A percentile compares a stretch with the other conserved stretches of the same genome.
phyloP scores from a whole-genome alignment of 2,797 vertebrate species.

The Phylloscopus collybita region DNA sequence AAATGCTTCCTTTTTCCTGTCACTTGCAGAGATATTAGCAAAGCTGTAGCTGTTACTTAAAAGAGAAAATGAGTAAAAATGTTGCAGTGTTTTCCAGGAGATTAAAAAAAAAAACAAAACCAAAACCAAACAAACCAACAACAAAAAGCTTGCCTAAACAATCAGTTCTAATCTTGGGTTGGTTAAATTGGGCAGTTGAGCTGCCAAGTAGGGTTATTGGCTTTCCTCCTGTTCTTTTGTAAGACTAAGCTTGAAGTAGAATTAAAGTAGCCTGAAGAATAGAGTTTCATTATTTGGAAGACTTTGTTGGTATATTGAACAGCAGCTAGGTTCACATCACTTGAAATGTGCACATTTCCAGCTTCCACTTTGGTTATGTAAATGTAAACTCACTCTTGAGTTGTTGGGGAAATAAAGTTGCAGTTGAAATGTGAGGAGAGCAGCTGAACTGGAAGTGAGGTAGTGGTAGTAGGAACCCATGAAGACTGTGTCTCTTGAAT shows the following conservation, averaged over 20 bases:
- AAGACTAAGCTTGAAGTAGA: background rate
- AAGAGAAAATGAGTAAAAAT: slow-evolving; percentile 29
- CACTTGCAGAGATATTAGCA: background rate
- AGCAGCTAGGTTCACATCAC: background rate
- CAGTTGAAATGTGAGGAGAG: background rate
- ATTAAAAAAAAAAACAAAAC: accelerated
- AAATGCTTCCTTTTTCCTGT: slow-evolving; percentile 53
- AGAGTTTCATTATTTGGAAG: background rate
- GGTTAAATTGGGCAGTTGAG: background rate
- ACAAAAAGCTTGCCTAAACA: background rate
- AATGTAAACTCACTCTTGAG: slow-evolving; percentile 2
- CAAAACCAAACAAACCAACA: background rate
- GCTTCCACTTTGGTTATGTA: slow-evolving; percentile 19
- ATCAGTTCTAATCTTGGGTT: slow-evolving; percentile 7
- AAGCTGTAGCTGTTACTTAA: background rate
- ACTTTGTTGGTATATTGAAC: background rate
- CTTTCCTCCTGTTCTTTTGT: background rate
- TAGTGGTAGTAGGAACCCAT: background rate
- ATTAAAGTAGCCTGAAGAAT: background rate
- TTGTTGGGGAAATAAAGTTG: slow-evolving; percentile 25
- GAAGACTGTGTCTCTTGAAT: background rate
- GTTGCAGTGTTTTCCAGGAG: background rate
- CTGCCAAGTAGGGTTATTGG: background rate
- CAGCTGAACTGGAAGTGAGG: slow-evolving; percentile 16
- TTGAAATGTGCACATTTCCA: background rate